Base-by-base conservation (phyloP, 2,113 vertebrate genomes). In the Solea solea region DNA sequence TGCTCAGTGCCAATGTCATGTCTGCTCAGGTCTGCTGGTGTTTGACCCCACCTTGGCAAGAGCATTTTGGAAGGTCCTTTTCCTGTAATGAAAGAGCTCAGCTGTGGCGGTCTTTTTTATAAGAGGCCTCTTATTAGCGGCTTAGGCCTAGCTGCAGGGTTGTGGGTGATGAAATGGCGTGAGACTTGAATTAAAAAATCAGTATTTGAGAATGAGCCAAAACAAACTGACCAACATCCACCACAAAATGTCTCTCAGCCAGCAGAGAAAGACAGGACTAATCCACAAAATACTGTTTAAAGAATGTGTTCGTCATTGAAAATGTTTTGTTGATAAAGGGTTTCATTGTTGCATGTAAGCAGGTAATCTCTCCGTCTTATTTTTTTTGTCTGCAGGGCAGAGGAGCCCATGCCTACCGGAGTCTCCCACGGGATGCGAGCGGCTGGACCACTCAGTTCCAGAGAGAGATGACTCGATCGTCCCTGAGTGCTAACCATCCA, bases 401-500 rank as follows among this genome's bases (percentile, higher is more conserved):
- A 61, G 90, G 84, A 61, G 70, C 80, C 10, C 95, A 97, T 72
- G 94, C 95, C 84, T 98, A 97, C 84, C 93, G 95, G 72, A 99
- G 98, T 91, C 95, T 99, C 61, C 98, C 98, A 51, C 94, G 96
- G 64, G 95, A 98, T 66, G 91, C 95, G 27, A 94, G 92, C 90
- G 94, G 92, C 90, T 97, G 96, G 96, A 86, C 95, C 86, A 94
- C 94, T 81, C 97, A 97, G 91, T 99, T 99, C 94, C 96, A 98
- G 91, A 96, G 98, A 89, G 96, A 98, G 88, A 95, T 94, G 72
- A 95, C 95, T 63, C 95, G 97, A 68, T 97, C 97, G 15, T 99
- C 98, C 49, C 94, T 99, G 76, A 98, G 97, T 75, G 96, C 97
- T 93, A 99, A 96, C 91, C 98, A 99, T 90, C 98, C 98, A 2